A percentile compares a stretch with the other conserved stretches of the same genome.
These are phyloP conservation scores for Trichoplax adhaerens DNA, from an alignment of 37 sponge, comb jelly and placozoan species.

Conservation along the genomic window DNA sequence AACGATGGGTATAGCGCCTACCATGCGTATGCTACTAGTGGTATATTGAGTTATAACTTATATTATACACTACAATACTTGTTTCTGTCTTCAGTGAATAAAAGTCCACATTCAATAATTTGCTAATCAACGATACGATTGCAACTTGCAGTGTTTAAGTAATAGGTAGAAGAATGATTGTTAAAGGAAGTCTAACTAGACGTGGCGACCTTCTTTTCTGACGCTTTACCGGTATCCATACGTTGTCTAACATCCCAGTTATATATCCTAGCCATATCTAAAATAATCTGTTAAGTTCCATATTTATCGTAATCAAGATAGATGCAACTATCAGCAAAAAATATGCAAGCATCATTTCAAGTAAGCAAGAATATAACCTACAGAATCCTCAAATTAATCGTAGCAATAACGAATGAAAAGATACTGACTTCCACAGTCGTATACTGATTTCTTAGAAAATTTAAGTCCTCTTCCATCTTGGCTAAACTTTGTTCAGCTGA, in stretches of 20 bases:
- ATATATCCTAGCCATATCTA: conserved; percentile 84
- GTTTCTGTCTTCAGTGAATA: too few species aligned
- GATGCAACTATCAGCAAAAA: neutral
- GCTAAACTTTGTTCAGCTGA: conserved; percentile 36
- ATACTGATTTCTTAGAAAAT: conserved; percentile 60
- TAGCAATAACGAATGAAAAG: conserved; percentile 3
- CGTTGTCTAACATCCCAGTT: conserved; percentile 92
- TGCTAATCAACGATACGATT: too few species aligned
- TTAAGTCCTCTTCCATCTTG: conserved; percentile 50
- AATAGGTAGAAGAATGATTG: too few species aligned
- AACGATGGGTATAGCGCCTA: too few species aligned
- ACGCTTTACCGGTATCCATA: conserved; percentile 4
- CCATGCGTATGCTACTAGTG: too few species aligned
- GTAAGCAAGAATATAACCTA: neutral
- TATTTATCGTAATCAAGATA: neutral
- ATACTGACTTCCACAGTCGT: conserved; percentile 90
- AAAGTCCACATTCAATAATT: too few species aligned
- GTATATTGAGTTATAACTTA: too few species aligned
- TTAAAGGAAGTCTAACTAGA: too few species aligned
- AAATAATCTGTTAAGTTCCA: neutral
- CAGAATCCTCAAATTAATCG: neutral
- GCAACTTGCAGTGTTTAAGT: too few species aligned
- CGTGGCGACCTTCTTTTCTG: too few species aligned
- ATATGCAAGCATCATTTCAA: neutral
- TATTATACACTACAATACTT: too few species aligned